phyloP scores from a whole-genome alignment of 2,113 vertebrate genomes.

The Brachyhypopomus gauderio region DNA sequence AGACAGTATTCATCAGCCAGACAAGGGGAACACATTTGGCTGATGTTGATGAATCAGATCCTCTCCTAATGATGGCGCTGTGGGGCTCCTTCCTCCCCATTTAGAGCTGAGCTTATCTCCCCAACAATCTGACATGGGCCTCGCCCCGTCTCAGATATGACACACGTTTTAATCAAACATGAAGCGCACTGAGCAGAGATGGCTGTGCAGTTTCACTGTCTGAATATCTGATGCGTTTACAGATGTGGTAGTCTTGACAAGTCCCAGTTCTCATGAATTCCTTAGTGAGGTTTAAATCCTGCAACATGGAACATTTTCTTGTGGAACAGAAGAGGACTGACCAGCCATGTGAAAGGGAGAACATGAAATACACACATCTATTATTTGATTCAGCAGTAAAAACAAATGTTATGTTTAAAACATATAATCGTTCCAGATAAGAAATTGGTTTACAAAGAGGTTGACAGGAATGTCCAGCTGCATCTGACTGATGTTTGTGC shows the following conservation, averaged over 20 bases:
- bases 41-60: constrained; percentile 53
- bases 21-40: constrained; percentile 49
- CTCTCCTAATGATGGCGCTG: constrained; percentile 43
- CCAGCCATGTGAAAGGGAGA: too few relatives aligned
- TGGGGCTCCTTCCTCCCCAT: constrained; percentile 25
- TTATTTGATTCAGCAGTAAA: too few relatives aligned
- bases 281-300: too few relatives aligned
- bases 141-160: not conserved
- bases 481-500: too few relatives aligned
- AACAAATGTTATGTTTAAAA: too few relatives aligned
- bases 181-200: not conserved
- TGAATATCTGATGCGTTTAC: not conserved
- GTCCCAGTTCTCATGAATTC: not conserved
- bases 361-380: too few relatives aligned
- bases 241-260: not conserved
- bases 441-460: too few relatives aligned
- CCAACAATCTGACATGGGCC: constrained; percentile 25
- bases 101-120: constrained; percentile 35
- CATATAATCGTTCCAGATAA: too few relatives aligned
- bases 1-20: constrained; percentile 41
- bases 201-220: not conserved
- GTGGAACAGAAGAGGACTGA: too few relatives aligned
- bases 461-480: too few relatives aligned
- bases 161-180: constrained; percentile 18
- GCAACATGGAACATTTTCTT: too few relatives aligned